Evolutionary conservation across 2,888 invertebrate species (phyloP).

Genomic region (Silvanus unidentatus): DNA sequence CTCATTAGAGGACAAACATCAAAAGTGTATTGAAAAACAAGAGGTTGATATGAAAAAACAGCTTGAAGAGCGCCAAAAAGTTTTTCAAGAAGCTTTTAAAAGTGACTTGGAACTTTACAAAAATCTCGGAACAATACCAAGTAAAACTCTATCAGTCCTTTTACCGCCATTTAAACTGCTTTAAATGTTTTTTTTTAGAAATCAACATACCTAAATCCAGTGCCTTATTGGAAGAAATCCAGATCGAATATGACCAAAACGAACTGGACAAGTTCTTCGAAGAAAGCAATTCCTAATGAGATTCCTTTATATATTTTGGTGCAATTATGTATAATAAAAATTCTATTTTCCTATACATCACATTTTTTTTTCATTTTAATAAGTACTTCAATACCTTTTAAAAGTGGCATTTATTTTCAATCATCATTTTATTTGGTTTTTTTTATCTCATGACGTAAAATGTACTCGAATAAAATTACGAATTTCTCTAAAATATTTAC

Average conservation of each 20-base stretch:
- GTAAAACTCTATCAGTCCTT: conserved; percentile 39
- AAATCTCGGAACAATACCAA: conserved; percentile 56
- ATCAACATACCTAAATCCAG: conserved; percentile 28
- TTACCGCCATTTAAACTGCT: not conserved
- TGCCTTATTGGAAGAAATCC: conserved; percentile 58
- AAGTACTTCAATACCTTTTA: no score
- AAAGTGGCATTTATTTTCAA: no score
- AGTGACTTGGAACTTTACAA: conserved; percentile 61
- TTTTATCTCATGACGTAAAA: no score
- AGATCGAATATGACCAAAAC: conserved; percentile 54
- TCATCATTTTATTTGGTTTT: no score
- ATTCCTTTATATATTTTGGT: no score
- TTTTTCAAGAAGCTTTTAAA: conserved; percentile 65
- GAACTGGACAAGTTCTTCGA: conserved; percentile 60
- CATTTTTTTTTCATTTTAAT: no score
- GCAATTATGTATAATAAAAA: no score
- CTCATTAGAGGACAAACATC: conserved; percentile 54
- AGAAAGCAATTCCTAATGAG: conserved; percentile 17
- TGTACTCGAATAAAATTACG: no score
- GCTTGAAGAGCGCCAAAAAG: conserved; percentile 60
- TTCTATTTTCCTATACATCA: no score
- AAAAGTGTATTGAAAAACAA: conserved; percentile 51
- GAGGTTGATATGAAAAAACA: conserved; percentile 54
- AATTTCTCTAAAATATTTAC: no score
- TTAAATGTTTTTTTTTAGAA: conserved; percentile 14